These are phyloP conservation scores for Saguinus imperator DNA, from an alignment of 2,113 vertebrate species.

Conservation along the genomic window DNA sequence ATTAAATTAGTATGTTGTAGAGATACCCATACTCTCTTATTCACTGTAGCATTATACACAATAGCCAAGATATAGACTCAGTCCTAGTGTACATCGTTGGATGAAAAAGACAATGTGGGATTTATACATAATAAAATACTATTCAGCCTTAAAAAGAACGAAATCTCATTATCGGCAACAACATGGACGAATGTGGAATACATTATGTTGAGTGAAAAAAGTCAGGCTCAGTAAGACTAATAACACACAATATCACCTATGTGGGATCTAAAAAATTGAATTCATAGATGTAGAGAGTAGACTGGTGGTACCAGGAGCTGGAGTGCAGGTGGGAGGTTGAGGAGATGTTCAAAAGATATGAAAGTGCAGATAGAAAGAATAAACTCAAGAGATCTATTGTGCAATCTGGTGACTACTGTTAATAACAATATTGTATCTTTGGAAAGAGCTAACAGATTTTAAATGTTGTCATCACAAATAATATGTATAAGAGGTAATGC, in stretches of 20 bases:
- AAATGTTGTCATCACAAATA: background rate
- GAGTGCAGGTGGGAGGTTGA: background rate
- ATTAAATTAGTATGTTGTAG: background rate
- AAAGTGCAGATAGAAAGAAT: background rate
- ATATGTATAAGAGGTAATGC: background rate
- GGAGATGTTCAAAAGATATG: background rate
- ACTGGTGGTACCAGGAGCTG: too few species aligned
- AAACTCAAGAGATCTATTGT: background rate
- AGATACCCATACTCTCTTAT: background rate
- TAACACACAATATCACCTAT: background rate
- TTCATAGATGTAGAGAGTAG: background rate
- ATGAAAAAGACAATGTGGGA: background rate
- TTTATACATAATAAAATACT: background rate
- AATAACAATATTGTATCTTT: background rate
- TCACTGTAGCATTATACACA: background rate
- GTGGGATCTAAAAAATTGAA: background rate
- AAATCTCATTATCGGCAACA: background rate
- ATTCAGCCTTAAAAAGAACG: background rate
- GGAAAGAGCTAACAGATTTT: background rate
- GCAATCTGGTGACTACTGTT: background rate
- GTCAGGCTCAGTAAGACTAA: background rate
- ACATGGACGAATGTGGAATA: too few species aligned
- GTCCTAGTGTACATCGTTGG: background rate
- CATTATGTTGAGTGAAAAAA: background rate
- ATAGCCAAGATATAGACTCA: background rate